These are phyloP conservation scores for Premnoplex brunnescens DNA, from an alignment of 2,797 vertebrate species.

Conservation along the genomic window DNA sequence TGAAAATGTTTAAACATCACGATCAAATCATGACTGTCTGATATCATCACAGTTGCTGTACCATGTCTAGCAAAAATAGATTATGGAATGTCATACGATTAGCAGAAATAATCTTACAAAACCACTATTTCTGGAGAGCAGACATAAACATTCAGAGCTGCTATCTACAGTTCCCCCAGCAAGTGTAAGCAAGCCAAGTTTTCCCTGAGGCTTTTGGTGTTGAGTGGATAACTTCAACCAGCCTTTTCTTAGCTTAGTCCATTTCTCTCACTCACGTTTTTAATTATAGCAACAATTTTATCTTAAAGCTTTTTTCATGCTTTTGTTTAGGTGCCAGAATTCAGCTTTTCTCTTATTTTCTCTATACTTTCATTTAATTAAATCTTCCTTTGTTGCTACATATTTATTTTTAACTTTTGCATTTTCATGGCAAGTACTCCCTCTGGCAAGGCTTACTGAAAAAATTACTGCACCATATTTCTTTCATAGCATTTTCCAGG, in stretches of 20 bases:
- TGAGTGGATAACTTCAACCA: background rate
- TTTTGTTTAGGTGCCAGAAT: background rate
- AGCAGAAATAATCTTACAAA: constrained; percentile 19
- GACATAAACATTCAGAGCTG: background rate
- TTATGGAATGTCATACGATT: background rate
- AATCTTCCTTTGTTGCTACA: background rate
- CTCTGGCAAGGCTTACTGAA: background rate
- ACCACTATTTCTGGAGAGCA: background rate
- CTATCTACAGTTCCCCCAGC: background rate
- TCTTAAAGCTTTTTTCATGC: background rate
- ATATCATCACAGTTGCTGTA: background rate
- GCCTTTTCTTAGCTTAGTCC: background rate
- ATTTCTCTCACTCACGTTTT: background rate
- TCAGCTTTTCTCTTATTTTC: background rate
- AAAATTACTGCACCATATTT: background rate
- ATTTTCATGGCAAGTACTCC: background rate
- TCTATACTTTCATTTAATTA: background rate
- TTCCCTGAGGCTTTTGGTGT: background rate
- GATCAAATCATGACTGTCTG: background rate
- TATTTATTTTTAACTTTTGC: background rate
- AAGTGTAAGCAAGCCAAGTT: background rate
- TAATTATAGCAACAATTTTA: background rate
- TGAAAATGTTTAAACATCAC: background rate
- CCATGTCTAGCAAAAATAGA: background rate
- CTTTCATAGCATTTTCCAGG: background rate